These are phyloP conservation scores for Megastigmus dorsalis DNA, from an alignment of 2,888 invertebrate species.

Conservation along the genomic window DNA sequence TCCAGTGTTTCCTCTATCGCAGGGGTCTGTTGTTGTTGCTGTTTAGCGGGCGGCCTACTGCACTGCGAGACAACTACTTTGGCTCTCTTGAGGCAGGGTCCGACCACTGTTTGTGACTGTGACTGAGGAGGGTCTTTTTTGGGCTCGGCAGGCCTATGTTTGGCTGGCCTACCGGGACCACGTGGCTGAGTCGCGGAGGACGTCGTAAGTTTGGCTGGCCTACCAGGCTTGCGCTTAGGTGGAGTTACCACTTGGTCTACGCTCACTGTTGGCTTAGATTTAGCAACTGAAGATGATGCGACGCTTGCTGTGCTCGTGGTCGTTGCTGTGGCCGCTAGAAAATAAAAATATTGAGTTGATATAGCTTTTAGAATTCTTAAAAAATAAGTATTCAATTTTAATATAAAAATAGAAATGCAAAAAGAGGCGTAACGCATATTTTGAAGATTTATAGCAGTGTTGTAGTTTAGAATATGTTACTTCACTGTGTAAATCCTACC, in stretches of 20 bases:
- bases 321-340: slow-evolving; percentile 67
- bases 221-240: slow-evolving; percentile 84
- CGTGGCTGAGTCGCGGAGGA: slow-evolving; percentile 73
- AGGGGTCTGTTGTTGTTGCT: slow-evolving; percentile 1
- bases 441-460: no score
- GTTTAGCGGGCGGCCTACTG: slow-evolving; percentile 15
- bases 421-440: no score
- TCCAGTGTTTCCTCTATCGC: slow-evolving; percentile 28
- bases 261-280: slow-evolving; percentile 74
- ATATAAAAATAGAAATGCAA: no score
- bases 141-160: slow-evolving; percentile 51
- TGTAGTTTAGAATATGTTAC: no score
- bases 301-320: slow-evolving; percentile 65
- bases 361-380: no score
- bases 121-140: slow-evolving; percentile 23
- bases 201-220: slow-evolving; percentile 79
- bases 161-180: slow-evolving; percentile 76
- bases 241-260: slow-evolving; percentile 87
- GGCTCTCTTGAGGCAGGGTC: slow-evolving; percentile 35
- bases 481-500: no score
- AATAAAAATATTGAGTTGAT: no score
- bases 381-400: no score
- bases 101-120: background rate
- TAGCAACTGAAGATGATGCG: slow-evolving; percentile 73
- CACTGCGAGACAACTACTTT: slow-evolving; percentile 50